Base-by-base conservation (phyloP, 2,113 vertebrate species). In the Mustela nigripes region DNA sequence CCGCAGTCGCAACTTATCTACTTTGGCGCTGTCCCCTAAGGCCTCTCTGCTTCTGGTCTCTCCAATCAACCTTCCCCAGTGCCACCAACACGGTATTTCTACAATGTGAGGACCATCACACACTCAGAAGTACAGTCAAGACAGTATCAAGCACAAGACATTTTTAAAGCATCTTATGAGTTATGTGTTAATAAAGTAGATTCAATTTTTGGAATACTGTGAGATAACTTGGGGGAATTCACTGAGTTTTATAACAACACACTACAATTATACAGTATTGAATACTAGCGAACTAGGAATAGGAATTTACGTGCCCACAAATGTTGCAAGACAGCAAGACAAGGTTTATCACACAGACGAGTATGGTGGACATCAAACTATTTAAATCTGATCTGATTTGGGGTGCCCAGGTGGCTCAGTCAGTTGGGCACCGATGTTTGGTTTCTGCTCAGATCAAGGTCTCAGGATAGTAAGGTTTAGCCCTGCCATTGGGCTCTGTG, bases 131-230 rank as follows among this genome's bases (percentile, higher is more conserved):
- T 42, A n/a, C 5, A 83, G 26, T 31, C 39, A 50, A 94, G 90
- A 87, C 5, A 22, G 22, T 60, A 60, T 60, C 58, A 62, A 62
- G 16, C 22, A 26, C 60, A 62, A 62, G 80, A 36, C 36, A 33
- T 21, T 33, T 87, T 67, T 87, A 67, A 76, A 76, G 36, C 16
- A 58, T 50, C 74, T 18, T 4, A 3, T 19, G 36, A 33, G 9
- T 60, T 71, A 11, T n/a, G 50, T 26, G 60, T 31, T 82, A 63
- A 63, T 58, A 24, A 82, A 56, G 18, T 56, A 94, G n/a, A 92
- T 36, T 94, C 56, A 67, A 67, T 63, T 91, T 91, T 94, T 65
- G 45, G 67, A 87, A 42, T 45, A 88, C 79, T 28, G 58, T 65
- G 42, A 83, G 62, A 42, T 53, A 28, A 81, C 31, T 42, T 67